phyloP scores from a whole-genome alignment of 2,888 invertebrate genomes.

The Lagria hirta region DNA sequence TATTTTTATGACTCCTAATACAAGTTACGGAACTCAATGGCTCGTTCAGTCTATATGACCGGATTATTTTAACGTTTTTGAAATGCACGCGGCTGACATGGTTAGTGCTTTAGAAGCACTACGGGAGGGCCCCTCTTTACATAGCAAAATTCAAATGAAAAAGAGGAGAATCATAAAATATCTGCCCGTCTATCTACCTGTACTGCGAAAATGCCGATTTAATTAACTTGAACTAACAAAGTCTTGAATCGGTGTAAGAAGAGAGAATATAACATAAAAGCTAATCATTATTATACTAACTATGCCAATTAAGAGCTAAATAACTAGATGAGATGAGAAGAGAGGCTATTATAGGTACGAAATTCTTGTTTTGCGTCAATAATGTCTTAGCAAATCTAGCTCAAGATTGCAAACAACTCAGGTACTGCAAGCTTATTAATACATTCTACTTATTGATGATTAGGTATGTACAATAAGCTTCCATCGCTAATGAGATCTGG shows the following conservation, averaged over 20 bases:
- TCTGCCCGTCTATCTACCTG: slow-evolving; percentile 11
- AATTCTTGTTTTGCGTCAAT: slow-evolving; percentile 14
- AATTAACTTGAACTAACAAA: slow-evolving; percentile 24
- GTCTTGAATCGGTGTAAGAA: slow-evolving; percentile 28
- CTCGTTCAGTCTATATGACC: slow-evolving; percentile 27
- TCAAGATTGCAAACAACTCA: slow-evolving; percentile 10
- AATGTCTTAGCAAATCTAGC: slow-evolving; percentile 5
- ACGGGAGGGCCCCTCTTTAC: slow-evolving; percentile 2
- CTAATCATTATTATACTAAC: slow-evolving; percentile 34
- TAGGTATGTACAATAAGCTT: too few relatives aligned
- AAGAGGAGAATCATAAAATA: slow-evolving; percentile 7
- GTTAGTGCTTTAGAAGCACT: slow-evolving; percentile 6
- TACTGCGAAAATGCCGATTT: slow-evolving; percentile 11
- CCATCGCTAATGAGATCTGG: too few relatives aligned
- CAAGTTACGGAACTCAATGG: slow-evolving; percentile 24
- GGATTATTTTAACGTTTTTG: slow-evolving; percentile 21
- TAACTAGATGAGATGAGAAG: slow-evolving; percentile 19
- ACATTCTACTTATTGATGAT: slow-evolving; percentile 21
- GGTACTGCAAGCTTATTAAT: slow-evolving; percentile 23
- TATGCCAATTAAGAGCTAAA: slow-evolving; percentile 24
- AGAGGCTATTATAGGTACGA: slow-evolving; percentile 17
- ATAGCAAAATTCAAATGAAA: slow-evolving; percentile 7
- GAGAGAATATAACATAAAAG: slow-evolving; percentile 29
- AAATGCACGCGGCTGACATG: slow-evolving; percentile 14
- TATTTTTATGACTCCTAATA: slow-evolving; percentile 26